Base-by-base conservation (phyloP, 2,888 invertebrate species). In the Diaphora mendica region DNA sequence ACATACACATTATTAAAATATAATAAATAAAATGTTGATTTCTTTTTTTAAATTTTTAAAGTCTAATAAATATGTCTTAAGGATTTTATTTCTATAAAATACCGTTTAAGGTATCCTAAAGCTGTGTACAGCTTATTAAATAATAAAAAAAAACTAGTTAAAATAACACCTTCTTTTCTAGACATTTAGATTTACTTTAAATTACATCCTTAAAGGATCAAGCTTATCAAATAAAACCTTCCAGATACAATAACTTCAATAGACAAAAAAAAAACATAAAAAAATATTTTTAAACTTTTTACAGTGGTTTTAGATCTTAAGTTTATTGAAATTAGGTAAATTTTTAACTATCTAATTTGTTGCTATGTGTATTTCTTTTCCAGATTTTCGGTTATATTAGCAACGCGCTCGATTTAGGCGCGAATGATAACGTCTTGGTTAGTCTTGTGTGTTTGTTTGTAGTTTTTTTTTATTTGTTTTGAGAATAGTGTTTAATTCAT, bases 341-440 rank as follows among this genome's bases (percentile, higher is more conserved):
- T 15, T 62, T 59, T 62, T n/a, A 55, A 33, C 8, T 69, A 48
- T 3, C 30, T 62, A 70, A 42, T 62, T 4, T 39, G 35, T 70
- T 62, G 15, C 26, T 59, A 17, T 70, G 62, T 70, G 39, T 80
- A 77, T 84, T 88, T 88, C 82, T 88, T 88, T 93, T 94, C 90
- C 95, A 95, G 95, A 95, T 95, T 87, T 87, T 95, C 82, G 90
- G 91, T 88, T 95, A 93, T 90, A 88, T 95, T 82, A 92, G 89
- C 90, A 92, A 93, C 87, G 92, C 91, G 76, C 90, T 95, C 86
- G 93, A 94, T 87, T 83, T 93, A 86, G 88, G 90, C 81, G 87
- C 90, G 77, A 90, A 88, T 87, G 93, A 93, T 83, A 90, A 88
- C 85, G 85, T 86, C 75, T 88, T 89, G 93, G 94, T 94, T 92